Evolutionary conservation across 53 echinoderm and acorn worm genomes (phyloP).

Genomic region (Luidia sarsii): DNA sequence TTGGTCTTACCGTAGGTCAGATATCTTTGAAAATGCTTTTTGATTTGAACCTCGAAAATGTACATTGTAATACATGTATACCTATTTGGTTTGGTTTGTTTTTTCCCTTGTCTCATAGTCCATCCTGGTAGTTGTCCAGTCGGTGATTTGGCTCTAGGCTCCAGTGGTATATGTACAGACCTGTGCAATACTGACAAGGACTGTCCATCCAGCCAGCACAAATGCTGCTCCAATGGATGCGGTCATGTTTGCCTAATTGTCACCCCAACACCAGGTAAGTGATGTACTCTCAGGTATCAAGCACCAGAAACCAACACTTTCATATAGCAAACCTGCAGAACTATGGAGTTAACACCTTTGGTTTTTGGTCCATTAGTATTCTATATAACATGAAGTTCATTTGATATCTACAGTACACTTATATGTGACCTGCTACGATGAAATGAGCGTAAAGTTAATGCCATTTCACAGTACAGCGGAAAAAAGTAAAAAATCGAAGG

Average conservation of each 20-base stretch:
- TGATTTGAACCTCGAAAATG: no score
- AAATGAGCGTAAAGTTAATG: slow-evolving; percentile 25
- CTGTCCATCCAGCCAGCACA: slow-evolving; percentile 34
- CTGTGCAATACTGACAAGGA: slow-evolving; percentile 50
- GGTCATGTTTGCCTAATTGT: slow-evolving; percentile 51
- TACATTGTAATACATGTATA: no score
- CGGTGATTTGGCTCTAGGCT: slow-evolving; percentile 44
- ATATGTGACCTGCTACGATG: slow-evolving; percentile 19
- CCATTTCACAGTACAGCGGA: slow-evolving; percentile 5
- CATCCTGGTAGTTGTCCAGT: slow-evolving; percentile 54
- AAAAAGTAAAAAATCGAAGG: not conserved
- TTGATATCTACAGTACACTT: no score
- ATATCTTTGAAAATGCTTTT: no score
- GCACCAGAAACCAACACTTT: no score
- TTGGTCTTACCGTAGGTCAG: no score
- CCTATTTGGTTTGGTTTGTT: not conserved
- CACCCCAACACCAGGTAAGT: slow-evolving; percentile 22
- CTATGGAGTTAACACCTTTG: no score
- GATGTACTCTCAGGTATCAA: no score
- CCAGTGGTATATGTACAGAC: slow-evolving; percentile 56
- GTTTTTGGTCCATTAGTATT: no score
- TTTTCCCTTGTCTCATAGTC: not conserved
- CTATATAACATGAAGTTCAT: no score
- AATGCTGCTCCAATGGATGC: slow-evolving; percentile 79
- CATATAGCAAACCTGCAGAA: no score